Base-by-base conservation (phyloP, 1,140 invertebrate species). In the Galleria mellonella region DNA sequence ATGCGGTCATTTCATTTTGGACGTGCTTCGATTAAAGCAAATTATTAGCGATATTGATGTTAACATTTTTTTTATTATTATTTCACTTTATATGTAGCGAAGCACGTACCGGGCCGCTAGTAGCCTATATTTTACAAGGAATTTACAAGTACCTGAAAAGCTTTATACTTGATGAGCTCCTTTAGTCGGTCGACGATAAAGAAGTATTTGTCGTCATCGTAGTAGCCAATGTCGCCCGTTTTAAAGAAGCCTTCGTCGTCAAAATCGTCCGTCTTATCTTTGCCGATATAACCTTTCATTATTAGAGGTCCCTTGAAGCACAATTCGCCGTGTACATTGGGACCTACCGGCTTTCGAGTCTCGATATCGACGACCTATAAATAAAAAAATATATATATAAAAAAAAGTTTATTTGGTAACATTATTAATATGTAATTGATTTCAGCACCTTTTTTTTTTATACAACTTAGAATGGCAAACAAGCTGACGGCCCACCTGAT, bases 171-270 rank as follows among this genome's bases (percentile, higher is more conserved):
- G 37, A 94, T 92, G 29, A 94, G 82, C 61, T 94, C 92, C 55
- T 94, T 94, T 15, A 93, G 75, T 40, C 94, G 82, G 52, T 93
- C 93, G 4, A 91, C 86, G 32, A 94, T 87, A 50, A 86, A 92
- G 41, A 94, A 88, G 40, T 87, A 89, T 0, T 87, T 87, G 11
- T 92, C 87, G 51, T 91, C 83, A 53, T 94, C 91, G 47, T 90
- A 89, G 50, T 90, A 92, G 0, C 88, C 90, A 12, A 94, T 83
- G 67, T 94, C 92, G 27, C 93, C 93, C 41, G 93, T 93, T 57
- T 89, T 88, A 10, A 92, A 79, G 68, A 86, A 91, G 10, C 88
- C 88, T 38, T 94, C 89, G 8, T 72, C 63, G 48, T 92, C 89
- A 27, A 62, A 60, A 4, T 88, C 90, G 10, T 89, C 87, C 10